Evolutionary conservation across 2,113 vertebrate genomes (phyloP), one percentile per base, ranked within the genome.

Genomic region (Bostrychus sinensis): DNA sequence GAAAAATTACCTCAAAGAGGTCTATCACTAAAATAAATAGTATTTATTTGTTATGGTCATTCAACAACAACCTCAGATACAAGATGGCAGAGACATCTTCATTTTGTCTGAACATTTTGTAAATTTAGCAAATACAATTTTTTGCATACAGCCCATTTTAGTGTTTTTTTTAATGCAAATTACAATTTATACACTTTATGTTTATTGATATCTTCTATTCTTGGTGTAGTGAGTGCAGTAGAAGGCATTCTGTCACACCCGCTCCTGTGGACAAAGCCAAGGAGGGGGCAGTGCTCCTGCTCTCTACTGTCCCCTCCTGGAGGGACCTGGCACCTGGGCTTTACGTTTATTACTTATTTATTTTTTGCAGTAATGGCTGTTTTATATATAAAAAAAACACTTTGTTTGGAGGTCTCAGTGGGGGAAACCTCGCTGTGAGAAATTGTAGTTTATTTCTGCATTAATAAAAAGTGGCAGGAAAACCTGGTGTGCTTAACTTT

Each of bases 221-320:
- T 48, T 48, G 23, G 3, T 58, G 32, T 17, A 60, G 62, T 66
- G 17, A 62, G 36, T 69, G 11, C 39, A 64, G 48, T 61, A 63
- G 50, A 68, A 16, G 22, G 37, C 45, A 12, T 48, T 68, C 22
- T 65, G 13, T 66, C 63, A 36, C 61, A 56, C 16, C 46, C 42
- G 25, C 43, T 41, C 19, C 62, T 22, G 48, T 37, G 36, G 45
- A 43, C 56, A n/a, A 39, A 61, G 16, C 26, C 34, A 56, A 72
- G 42, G 59, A 19, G 12, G 48, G 39, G 32, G 46, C 57, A 41
- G 71, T 73, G 75, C 79, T 56, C 56, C 72, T 83, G 63, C 86
- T 88, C 88, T 88, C 72, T 90, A 87, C 88, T 87, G 86, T 75
- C 88, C 88, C 85, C 88, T 87, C 61, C 85, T 90, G 88, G 85